Conservation (phyloP, 1,140 invertebrate species). For the Drosophila suzukii region DNA sequence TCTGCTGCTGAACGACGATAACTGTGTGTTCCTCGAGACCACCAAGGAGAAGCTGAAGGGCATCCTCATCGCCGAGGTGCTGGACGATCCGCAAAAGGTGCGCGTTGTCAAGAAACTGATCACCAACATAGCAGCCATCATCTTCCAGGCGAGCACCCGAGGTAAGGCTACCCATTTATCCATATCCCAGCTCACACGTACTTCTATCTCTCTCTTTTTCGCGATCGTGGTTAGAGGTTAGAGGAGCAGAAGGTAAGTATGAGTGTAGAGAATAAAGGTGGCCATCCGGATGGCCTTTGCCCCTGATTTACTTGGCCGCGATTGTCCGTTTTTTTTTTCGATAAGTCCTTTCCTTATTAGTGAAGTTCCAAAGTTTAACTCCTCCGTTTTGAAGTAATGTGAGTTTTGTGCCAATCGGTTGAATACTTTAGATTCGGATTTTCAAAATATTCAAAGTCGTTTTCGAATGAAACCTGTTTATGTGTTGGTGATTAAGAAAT, state of each 20-base stretch:
- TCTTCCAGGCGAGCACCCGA: constrained; percentile 87
- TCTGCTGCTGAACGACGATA: constrained; percentile 88
- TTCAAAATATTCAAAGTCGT: not conserved
- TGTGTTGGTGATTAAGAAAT: not conserved
- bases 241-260: constrained; percentile 14
- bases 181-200: not conserved
- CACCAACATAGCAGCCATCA: constrained; percentile 88
- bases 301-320: not conserved
- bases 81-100: constrained; percentile 85
- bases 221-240: not conserved
- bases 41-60: constrained; percentile 94
- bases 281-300: too few relatives aligned
- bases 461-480: not conserved
- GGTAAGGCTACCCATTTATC: constrained; percentile 77
- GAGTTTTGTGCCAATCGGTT: not conserved
- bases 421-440: not conserved
- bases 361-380: constrained; percentile 1
- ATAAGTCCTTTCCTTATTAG: not conserved
- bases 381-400: not conserved
- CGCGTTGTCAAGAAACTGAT: constrained; percentile 85
- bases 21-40: constrained; percentile 91
- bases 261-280: not conserved
- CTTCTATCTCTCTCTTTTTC: not conserved
- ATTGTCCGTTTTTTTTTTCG: not conserved
- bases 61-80: constrained; percentile 90